Evolutionary conservation across 1,140 invertebrate genomes (phyloP).

Genomic region (Drosophila ogumai): DNA sequence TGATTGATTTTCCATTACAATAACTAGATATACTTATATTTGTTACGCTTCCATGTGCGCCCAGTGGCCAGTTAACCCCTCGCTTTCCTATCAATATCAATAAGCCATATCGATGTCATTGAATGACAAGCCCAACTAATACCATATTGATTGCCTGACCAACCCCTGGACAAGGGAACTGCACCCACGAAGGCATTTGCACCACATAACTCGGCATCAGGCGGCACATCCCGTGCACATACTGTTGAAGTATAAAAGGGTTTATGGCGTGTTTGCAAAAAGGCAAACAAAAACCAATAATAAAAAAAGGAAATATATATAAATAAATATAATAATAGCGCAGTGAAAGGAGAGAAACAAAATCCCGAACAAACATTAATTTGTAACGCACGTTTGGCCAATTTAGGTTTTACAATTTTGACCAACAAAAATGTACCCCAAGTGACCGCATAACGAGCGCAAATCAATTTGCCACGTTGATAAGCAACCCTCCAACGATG

Average conservation of each 20-base stretch:
- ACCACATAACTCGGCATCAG: conserved; percentile 80
- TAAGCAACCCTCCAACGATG: conserved; percentile 66
- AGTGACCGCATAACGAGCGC: conserved; percentile 79
- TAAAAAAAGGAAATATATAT: conserved; percentile 24
- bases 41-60: background rate
- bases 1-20: conserved; percentile 6
- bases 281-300: conserved; percentile 11
- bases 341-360: conserved; percentile 38
- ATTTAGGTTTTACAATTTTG: conserved; percentile 79
- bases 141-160: conserved; percentile 74
- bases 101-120: conserved; percentile 66
- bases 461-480: conserved; percentile 82
- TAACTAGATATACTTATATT: background rate
- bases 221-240: conserved; percentile 18
- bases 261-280: conserved; percentile 77
- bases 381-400: conserved; percentile 82
- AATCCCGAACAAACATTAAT: conserved; percentile 82
- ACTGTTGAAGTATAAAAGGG: conserved; percentile 82
- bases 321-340: conserved; percentile 45
- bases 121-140: conserved; percentile 78
- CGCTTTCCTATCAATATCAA: conserved; percentile 57
- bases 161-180: conserved; percentile 27
- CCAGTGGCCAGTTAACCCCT: conserved; percentile 5
- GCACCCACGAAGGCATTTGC: conserved; percentile 57
- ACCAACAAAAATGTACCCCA: conserved; percentile 78